Conservation (phyloP, 2,888 invertebrate species). For the Epinotia brunnichana region DNA sequence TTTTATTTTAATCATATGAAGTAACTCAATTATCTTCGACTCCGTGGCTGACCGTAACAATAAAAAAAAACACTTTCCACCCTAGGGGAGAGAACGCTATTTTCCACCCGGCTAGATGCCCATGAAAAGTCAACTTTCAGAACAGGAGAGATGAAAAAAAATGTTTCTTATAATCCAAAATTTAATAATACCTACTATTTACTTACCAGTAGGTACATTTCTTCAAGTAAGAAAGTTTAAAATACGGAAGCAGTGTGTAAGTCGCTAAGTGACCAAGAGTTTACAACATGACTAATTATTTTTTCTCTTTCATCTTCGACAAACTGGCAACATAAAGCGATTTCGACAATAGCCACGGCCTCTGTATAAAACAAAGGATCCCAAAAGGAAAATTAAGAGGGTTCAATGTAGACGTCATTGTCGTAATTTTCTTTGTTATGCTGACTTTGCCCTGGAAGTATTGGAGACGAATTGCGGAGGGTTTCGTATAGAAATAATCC, state of each 20-base stretch:
- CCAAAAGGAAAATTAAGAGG: slow-evolving; percentile 65
- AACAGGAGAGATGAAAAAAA: no score
- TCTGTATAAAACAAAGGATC: slow-evolving; percentile 66
- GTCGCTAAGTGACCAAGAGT: slow-evolving; percentile 49
- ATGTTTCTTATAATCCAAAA: neutral
- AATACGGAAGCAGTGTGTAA: neutral
- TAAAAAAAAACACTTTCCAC: neutral
- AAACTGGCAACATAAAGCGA: slow-evolving; percentile 63
- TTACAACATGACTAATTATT: slow-evolving; percentile 65
- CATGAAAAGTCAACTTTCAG: no score
- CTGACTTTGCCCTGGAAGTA: slow-evolving; percentile 50
- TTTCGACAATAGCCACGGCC: slow-evolving; percentile 63
- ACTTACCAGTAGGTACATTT: neutral
- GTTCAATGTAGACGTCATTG: slow-evolving; percentile 60
- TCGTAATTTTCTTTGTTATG: slow-evolving; percentile 68
- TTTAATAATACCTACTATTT: neutral
- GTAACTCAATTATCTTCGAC: no score
- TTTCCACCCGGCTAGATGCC: no score
- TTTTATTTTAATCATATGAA: no score
- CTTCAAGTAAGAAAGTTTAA: neutral
- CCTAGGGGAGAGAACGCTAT: no score
- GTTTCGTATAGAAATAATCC: slow-evolving; percentile 45
- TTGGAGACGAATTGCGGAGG: slow-evolving; percentile 49
- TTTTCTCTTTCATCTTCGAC: slow-evolving; percentile 66
- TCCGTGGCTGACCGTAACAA: no score